Base-by-base conservation (phyloP, 2,888 invertebrate species). In the Chymomyza fuscimana region DNA sequence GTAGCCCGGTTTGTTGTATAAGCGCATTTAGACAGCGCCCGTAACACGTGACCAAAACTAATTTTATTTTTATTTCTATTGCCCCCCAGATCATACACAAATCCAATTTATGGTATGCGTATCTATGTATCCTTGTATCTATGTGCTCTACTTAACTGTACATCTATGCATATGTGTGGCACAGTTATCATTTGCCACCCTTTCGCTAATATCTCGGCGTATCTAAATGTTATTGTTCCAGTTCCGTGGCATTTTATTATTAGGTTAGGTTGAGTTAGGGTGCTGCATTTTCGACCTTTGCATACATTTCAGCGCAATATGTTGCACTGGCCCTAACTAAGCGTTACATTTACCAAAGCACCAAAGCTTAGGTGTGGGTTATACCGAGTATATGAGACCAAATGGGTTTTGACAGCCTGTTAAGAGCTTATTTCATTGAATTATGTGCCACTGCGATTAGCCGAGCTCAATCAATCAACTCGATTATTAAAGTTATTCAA, bases 41-140 rank as follows among this genome's bases (percentile, higher is more conserved):
- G 64, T 80, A 87, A 81, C 91, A 92, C 91, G 91, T 92, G 92
- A 92, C 91, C 91, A 91, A 80, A 89, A 89, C 92, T 82, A 90
- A 92, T 92, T 89, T 70, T 86, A 89, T 90, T 89, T 91, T 90
- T 84, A 91, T 91, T 90, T 86, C 75, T 80, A 81, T 74, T 76
- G 61, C 68, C 15, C 10, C 40, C 40, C 12, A 10, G 4, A 12
- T 7, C 40, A 61, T 52, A 29, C 32, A 87, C 40, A 87, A 82
- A 85, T 87, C 79, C 70, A 72, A 77, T 81, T 77, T 71, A 63
- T 40, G 73, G 51, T 68, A 64, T 9, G 6, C 32, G 32, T 9
- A 32, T 7, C 32, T 46, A 59, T 19, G 58, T 32, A 59, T 22
- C 59, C 22, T 9, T 36, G 36, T 36, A 36, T 9, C 54, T 25